phyloP scores from a whole-genome alignment of 2,888 invertebrate genomes.

The Chalcis sispes region DNA sequence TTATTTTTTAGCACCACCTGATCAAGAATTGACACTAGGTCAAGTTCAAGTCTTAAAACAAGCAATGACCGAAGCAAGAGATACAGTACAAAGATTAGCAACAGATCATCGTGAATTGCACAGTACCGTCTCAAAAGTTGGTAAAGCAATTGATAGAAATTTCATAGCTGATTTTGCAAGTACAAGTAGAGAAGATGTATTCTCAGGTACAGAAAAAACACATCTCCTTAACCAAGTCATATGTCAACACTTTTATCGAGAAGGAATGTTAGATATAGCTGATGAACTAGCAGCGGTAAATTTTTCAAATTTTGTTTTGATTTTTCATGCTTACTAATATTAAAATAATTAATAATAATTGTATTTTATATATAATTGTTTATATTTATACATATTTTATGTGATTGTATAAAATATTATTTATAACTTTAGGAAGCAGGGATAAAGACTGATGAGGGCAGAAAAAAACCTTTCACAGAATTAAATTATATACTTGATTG shows the following conservation, averaged over 20 bases:
- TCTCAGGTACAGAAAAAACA: constrained; percentile 83
- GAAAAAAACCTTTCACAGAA: constrained; percentile 88
- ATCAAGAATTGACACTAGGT: constrained; percentile 82
- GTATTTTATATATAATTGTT: neutral
- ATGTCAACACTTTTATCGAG: constrained; percentile 95
- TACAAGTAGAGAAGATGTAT: constrained; percentile 90
- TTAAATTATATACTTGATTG: constrained; percentile 93
- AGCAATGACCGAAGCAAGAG: constrained; percentile 86
- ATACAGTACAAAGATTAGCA: constrained; percentile 88
- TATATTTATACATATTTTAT: constrained; percentile 1
- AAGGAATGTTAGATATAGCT: constrained; percentile 95
- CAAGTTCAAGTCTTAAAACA: constrained; percentile 86
- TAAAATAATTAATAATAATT: constrained; percentile 14
- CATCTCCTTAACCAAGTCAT: constrained; percentile 90
- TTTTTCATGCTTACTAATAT: constrained; percentile 9
- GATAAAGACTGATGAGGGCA: constrained; percentile 80
- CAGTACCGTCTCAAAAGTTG: constrained; percentile 92
- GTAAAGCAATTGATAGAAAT: constrained; percentile 97
- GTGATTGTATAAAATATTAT: constrained; percentile 1
- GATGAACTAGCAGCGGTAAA: constrained; percentile 84
- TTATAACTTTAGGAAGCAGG: constrained; percentile 80
- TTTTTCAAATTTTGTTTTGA: neutral
- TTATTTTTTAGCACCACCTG: constrained; percentile 79
- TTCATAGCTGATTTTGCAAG: constrained; percentile 94
- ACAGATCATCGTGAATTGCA: constrained; percentile 91